Conservation (phyloP, 2,888 invertebrate species). For the Cryptocephalus moraei region DNA sequence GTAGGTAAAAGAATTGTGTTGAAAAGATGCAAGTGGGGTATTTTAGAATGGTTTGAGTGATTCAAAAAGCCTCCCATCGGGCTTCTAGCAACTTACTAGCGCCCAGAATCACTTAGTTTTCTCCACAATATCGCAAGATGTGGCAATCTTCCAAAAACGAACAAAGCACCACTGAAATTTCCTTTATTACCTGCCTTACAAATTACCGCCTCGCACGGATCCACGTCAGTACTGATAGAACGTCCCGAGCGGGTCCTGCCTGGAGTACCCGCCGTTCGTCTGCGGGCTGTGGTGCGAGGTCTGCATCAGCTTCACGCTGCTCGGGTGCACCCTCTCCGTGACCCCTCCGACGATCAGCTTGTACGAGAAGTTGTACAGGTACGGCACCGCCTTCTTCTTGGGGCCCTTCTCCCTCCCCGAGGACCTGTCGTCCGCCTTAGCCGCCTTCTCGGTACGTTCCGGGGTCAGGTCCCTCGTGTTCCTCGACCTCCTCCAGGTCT, state of each 20-base stretch:
- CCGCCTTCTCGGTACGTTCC: conserved; percentile 27
- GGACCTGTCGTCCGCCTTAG: background rate
- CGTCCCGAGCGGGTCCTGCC: conserved; percentile 66
- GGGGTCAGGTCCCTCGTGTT: conserved; percentile 46
- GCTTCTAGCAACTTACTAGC: too few species aligned
- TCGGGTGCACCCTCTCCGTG: conserved; percentile 53
- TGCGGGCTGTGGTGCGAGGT: conserved; percentile 72
- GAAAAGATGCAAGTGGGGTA: too few species aligned
- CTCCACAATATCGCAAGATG: too few species aligned
- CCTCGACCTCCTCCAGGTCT: conserved; percentile 57
- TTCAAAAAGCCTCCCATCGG: too few species aligned
- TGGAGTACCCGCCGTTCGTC: conserved; percentile 71
- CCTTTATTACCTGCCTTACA: too few species aligned
- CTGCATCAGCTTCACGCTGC: conserved; percentile 67
- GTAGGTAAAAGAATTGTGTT: too few species aligned
- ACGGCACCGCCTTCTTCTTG: background rate
- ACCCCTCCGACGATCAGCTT: conserved; percentile 53
- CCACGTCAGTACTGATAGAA: conserved; percentile 52
- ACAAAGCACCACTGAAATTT: too few species aligned
- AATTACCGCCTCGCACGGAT: background rate
- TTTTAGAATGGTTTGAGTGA: too few species aligned
- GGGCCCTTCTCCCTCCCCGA: background rate
- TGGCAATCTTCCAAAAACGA: too few species aligned
- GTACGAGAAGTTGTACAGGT: conserved; percentile 33
- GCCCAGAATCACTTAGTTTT: too few species aligned